Evolutionary conservation across 2,113 vertebrate genomes (phyloP), one percentile per base, ranked within the genome.

Genomic region (Phaetusa simplex): DNA sequence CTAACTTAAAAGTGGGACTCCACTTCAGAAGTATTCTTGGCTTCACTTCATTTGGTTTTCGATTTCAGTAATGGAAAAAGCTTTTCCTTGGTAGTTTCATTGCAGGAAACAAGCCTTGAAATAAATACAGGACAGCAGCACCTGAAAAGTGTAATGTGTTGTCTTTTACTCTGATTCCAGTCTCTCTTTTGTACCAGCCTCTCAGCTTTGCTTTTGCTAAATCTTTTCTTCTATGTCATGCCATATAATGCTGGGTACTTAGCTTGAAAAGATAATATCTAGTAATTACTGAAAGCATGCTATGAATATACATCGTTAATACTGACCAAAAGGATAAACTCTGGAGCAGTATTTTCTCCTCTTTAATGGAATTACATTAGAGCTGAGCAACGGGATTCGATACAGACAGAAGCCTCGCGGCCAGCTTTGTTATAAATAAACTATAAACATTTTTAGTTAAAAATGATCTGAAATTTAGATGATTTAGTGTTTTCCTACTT

Each of bases 261-360:
- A 16, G 17, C 70, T 55, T 42, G 18, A 77, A 71, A 56, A 84
- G 13, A 69, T 27, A 67, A 3, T 16, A 93, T n/a, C 64, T 22
- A 70, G 40, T 34, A 73, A 86, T 87, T 43, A 76, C 61, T 52
- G 45, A 12, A 15, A 71, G 62, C 49, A 26, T 82, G 32, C 42
- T 50, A 9, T 70, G 70, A 82, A 66, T 47, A 47, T 50, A 27
- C 38, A 69, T 6, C 5, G 56, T 21, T 88, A 82, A 49, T 24
- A 65, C 27, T 82, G 72, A 86, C 86, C 86, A 87, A 62, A 91
- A 80, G 78, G 78, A 95, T 77, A 43, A 94, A 91, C 45, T 94
- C 64, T 27, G 36, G 21, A 92, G 59, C 30, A 73, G 14, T 12
- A 52, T 65, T 87, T 95, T 73, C 53, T 87, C 42, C 43, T 70